A percentile compares a stretch with the other conserved stretches of the same genome.
These are phyloP conservation scores for Bergia sp. DNA, from an alignment of 92 coral and sea anemone genomes.

Conservation along the genomic window DNA sequence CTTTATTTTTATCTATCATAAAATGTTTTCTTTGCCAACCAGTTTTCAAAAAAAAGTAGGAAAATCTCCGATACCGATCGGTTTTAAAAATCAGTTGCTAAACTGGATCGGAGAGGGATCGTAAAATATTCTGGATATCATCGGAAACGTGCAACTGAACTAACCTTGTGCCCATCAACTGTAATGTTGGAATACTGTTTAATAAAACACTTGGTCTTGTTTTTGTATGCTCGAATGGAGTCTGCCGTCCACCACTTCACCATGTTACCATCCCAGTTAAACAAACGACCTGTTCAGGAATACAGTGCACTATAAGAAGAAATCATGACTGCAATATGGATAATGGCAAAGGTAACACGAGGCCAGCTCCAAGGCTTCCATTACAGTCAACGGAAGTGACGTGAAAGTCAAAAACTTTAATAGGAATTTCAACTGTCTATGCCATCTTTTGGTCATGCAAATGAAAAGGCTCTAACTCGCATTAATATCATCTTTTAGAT, in stretches of 20 bases:
- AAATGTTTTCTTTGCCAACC: no score
- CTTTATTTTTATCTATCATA: no score
- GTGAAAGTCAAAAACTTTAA: no score
- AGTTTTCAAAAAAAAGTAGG: no score
- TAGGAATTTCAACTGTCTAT: no score
- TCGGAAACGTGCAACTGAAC: not conserved
- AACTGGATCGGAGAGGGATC: not conserved
- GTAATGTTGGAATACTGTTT: slow-evolving; percentile 53
- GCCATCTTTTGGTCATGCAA: no score
- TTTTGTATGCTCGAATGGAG: slow-evolving; percentile 41
- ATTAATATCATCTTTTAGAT: no score
- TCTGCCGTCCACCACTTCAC: slow-evolving; percentile 56
- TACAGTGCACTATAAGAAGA: not conserved
- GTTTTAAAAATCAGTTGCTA: no score
- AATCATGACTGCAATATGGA: not conserved
- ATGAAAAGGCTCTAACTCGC: no score
- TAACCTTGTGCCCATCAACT: slow-evolving; percentile 47
- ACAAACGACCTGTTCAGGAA: slow-evolving; percentile 42
- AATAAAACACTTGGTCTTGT: slow-evolving; percentile 49
- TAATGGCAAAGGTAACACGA: not conserved
- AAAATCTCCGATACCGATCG: no score
- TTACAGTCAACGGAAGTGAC: no score
- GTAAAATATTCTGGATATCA: not conserved
- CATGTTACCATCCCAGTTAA: slow-evolving; percentile 52
- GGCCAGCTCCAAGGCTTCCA: not conserved